Evolutionary conservation across 2,797 vertebrate genomes (phyloP).

Genomic region (Sphenopsis melanotis): DNA sequence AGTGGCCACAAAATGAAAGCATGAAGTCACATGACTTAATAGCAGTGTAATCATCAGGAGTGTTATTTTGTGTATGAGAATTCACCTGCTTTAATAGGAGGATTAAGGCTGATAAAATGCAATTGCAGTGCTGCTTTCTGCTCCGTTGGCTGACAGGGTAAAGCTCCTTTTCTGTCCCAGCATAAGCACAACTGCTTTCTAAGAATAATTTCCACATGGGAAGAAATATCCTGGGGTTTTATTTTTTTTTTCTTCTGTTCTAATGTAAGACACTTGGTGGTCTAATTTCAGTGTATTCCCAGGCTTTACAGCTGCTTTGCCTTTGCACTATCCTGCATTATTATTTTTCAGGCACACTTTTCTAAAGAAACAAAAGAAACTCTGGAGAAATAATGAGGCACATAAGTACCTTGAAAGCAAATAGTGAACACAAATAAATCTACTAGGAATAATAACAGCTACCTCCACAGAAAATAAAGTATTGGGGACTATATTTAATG

Average conservation of each 20-base stretch:
- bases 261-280: neutral
- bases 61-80: neutral
- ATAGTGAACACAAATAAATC: constrained; percentile 23
- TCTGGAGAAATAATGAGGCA: constrained; percentile 11
- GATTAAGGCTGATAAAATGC: constrained; percentile 40
- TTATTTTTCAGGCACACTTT: neutral
- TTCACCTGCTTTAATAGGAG: constrained; percentile 17
- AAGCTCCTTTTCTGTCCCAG: constrained; percentile 28
- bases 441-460: constrained; percentile 26
- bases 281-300: neutral
- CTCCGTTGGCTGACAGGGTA: neutral
- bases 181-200: constrained; percentile 34
- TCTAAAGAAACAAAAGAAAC: constrained; percentile 18
- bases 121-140: neutral
- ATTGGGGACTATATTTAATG: neutral
- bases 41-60: neutral
- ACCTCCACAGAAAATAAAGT: neutral
- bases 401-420: constrained; percentile 10
- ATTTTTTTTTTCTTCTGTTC: neutral
- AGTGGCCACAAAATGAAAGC: neutral
- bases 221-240: neutral
- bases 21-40: neutral
- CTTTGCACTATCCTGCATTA: neutral
- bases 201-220: constrained; percentile 38
- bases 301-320: neutral